Conservation (phyloP, 2,113 vertebrate species). For the Tachuris rubrigastra region DNA sequence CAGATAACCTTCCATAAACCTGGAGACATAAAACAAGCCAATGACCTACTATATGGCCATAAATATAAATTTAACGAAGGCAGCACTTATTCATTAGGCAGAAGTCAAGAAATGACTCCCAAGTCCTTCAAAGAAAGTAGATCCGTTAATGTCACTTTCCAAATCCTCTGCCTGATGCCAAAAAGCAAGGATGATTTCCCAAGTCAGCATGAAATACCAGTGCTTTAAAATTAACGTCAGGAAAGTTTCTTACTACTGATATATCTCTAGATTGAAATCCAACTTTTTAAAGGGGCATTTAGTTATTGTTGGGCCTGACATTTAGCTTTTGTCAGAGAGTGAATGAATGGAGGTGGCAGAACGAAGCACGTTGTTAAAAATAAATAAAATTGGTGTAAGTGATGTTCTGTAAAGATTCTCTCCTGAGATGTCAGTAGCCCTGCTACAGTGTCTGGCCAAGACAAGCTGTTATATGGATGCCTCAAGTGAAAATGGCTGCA, state of each 20-base stretch:
- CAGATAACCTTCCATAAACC: conserved; percentile 67
- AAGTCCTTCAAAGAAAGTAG: conserved; percentile 71
- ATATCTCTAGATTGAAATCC: not conserved
- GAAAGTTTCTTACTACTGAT: not conserved
- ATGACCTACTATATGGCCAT: conserved; percentile 63
- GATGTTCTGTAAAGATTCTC: not conserved
- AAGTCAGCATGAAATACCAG: conserved; percentile 53
- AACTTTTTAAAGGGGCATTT: not conserved
- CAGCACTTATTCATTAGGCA: conserved; percentile 67
- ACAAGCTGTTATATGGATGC: not conserved
- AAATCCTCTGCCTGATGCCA: conserved; percentile 33
- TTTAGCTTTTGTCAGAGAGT: conserved; percentile 18
- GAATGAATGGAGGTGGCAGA: not conserved
- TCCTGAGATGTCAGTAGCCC: not conserved
- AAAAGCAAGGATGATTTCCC: conserved; percentile 39
- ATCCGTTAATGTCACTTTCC: conserved; percentile 54
- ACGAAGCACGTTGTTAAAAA: not conserved
- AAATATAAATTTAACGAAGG: conserved; percentile 71
- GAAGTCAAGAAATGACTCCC: conserved; percentile 70
- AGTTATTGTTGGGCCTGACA: not conserved
- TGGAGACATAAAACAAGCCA: conserved; percentile 66
- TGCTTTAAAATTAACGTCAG: conserved; percentile 39
- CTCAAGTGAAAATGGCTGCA: not conserved
- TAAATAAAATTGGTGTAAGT: not conserved
- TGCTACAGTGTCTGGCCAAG: not conserved